phyloP scores from a whole-genome alignment of 2,888 invertebrate species.

The Subacronicta megacephala region DNA sequence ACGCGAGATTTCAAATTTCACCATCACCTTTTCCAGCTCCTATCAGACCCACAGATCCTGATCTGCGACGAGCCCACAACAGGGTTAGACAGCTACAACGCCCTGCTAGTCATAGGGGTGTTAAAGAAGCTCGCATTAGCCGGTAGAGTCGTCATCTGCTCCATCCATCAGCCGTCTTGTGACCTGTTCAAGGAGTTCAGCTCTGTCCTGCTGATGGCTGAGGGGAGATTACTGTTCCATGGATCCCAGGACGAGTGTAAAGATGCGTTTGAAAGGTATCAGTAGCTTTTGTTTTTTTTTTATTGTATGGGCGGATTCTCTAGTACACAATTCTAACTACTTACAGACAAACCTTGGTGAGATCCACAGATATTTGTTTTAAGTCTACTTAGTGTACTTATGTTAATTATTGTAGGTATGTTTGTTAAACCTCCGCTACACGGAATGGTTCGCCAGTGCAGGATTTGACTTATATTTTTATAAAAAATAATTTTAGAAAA shows the following conservation, averaged over 20 bases:
- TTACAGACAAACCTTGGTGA: too few relatives aligned
- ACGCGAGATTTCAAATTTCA: too few relatives aligned
- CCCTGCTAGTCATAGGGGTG: slow-evolving; percentile 93
- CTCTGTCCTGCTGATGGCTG: slow-evolving; percentile 93
- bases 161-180: slow-evolving; percentile 97
- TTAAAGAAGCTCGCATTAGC: slow-evolving; percentile 90
- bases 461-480: too few relatives aligned
- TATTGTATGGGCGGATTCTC: too few relatives aligned
- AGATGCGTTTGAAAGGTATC: slow-evolving; percentile 91
- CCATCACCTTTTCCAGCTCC: slow-evolving; percentile 90
- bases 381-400: too few relatives aligned
- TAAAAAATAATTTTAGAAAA: too few relatives aligned
- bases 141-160: slow-evolving; percentile 94
- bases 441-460: too few relatives aligned
- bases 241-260: slow-evolving; percentile 92
- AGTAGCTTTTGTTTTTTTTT: neutral
- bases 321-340: too few relatives aligned
- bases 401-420: too few relatives aligned
- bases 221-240: slow-evolving; percentile 93
- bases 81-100: slow-evolving; percentile 96
- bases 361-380: too few relatives aligned
- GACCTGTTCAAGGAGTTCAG: slow-evolving; percentile 95
- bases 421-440: too few relatives aligned
- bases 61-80: slow-evolving; percentile 98
- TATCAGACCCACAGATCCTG: slow-evolving; percentile 95